phyloP scores from a whole-genome alignment of 2,113 vertebrate species.

The Laticauda colubrina region DNA sequence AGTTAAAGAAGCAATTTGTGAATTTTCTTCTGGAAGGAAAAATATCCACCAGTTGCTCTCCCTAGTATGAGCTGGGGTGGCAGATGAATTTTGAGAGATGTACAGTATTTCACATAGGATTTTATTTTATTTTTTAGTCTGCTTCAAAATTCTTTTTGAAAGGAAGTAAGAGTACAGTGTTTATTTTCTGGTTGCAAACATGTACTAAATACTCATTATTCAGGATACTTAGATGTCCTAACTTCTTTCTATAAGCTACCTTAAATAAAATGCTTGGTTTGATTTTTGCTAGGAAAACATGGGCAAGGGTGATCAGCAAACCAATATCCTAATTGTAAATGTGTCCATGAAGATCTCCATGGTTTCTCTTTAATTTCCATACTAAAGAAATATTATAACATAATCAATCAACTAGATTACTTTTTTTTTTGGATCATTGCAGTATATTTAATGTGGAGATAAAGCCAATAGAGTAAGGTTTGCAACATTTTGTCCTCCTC shows the following conservation, averaged over 20 bases:
- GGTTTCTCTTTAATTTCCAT: background rate
- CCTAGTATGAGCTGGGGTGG: background rate
- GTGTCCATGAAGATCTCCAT: background rate
- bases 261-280: background rate
- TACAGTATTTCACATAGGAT: background rate
- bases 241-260: background rate
- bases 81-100: background rate
- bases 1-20: background rate
- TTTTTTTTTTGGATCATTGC: background rate
- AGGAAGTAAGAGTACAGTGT: background rate
- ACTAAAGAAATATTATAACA: background rate
- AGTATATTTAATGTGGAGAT: background rate
- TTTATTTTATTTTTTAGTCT: background rate
- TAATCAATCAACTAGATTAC: background rate
- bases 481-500: background rate
- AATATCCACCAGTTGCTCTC: background rate
- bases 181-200: background rate
- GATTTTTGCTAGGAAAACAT: background rate
- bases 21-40: background rate
- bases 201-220: background rate
- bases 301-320: background rate
- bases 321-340: background rate
- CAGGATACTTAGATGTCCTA: background rate
- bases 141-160: background rate
- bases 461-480: background rate